A percentile compares a stretch with the other conserved stretches of the same genome.
phyloP scores from a whole-genome alignment of 2,888 invertebrate species.

The Adelphocoris suturalis region DNA sequence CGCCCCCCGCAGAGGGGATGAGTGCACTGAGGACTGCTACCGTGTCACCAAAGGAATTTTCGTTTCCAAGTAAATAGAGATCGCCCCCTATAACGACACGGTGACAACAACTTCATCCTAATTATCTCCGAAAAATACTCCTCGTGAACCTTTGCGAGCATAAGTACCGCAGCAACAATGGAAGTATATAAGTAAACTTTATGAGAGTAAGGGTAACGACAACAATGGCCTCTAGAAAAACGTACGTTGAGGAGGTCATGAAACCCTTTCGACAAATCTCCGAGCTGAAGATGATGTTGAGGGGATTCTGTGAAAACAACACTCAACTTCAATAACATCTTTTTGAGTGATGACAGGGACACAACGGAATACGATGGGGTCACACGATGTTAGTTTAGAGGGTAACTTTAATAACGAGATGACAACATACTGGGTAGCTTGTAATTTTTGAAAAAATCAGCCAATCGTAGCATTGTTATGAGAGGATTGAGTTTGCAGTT shows the following conservation, averaged over 20 bases:
- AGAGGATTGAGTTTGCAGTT: too few species aligned
- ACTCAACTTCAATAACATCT: slow-evolving; percentile 41
- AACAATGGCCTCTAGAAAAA: background rate
- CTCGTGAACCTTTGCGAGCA: too few species aligned
- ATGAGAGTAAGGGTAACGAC: background rate
- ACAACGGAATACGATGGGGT: background rate
- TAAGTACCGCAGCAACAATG: background rate
- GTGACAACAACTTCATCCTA: slow-evolving; percentile 33
- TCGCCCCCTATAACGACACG: background rate
- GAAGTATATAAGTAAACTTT: background rate
- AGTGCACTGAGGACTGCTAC: background rate
- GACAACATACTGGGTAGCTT: too few species aligned
- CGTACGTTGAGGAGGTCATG: background rate
- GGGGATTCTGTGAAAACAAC: slow-evolving; percentile 18
- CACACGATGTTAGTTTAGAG: slow-evolving; percentile 34
- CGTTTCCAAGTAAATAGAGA: background rate
- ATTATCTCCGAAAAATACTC: slow-evolving; percentile 10
- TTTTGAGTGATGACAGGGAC: background rate
- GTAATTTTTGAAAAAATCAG: too few species aligned
- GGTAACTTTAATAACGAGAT: background rate
- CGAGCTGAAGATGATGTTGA: background rate
- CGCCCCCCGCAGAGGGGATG: slow-evolving; percentile 35
- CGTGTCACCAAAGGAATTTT: background rate
- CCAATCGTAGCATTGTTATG: too few species aligned
- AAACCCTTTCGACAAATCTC: slow-evolving; percentile 23